Percentiles rank a stretch among this genome's conserved stretches.
Conservation (phyloP, 2,797 vertebrate species). For the Megaceryle alcyon region DNA sequence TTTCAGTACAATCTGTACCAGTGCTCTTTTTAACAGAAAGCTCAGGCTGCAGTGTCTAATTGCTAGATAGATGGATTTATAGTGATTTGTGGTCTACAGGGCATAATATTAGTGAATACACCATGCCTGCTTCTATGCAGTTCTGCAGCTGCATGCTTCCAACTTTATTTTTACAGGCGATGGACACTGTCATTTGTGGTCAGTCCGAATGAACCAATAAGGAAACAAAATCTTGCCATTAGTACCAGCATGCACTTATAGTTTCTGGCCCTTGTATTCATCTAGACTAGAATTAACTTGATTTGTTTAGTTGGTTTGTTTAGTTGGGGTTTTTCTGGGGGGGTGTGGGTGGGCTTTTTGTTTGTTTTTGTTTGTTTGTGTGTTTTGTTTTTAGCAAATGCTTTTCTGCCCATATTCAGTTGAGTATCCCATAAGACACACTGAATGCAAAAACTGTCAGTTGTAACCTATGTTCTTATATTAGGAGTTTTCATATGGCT, state of each 20-base stretch:
- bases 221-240: neutral
- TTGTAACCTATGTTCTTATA: neutral
- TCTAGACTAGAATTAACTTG: neutral
- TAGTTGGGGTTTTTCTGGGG: neutral
- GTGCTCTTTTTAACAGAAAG: slow-evolving; percentile 1
- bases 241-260: neutral
- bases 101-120: neutral
- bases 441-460: neutral
- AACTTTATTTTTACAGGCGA: neutral
- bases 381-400: neutral
- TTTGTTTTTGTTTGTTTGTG: neutral
- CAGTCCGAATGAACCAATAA: neutral
- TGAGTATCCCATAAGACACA: rapidly evolving
- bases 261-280: neutral
- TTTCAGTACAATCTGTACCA: slow-evolving; percentile 7
- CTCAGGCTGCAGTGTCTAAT: slow-evolving; percentile 11
- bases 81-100: neutral
- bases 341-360: too few species aligned
- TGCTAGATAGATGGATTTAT: slow-evolving; percentile 7
- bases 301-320: too few species aligned
- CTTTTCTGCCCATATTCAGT: neutral
- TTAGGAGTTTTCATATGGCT: neutral
- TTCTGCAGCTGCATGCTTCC: neutral
- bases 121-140: neutral
- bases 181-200: neutral